Evolutionary conservation across 1,140 invertebrate genomes (phyloP), one percentile per base, ranked within the genome.

Genomic region (Mizuhopecten yessoensis): DNA sequence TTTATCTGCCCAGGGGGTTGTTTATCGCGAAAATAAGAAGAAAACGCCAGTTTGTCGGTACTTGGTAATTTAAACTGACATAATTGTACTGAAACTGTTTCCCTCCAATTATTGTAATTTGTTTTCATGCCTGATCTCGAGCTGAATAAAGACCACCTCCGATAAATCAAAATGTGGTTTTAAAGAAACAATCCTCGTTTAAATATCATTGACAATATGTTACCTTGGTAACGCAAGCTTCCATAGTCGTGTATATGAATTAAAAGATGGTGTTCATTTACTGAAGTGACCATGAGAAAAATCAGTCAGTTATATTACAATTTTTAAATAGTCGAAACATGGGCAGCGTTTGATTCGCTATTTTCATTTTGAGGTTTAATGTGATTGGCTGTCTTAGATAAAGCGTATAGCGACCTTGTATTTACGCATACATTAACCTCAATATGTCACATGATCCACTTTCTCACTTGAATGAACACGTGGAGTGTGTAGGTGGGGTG

Each of bases 391-490:
- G 57, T n/a, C n/a, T 57, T 23, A 57, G 15, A 57, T 57, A 20
- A 11, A 57, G 7, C 7, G 45, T 17, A 75, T 29, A 75, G 5
- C 29, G 23, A 75, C 23, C 20, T 75, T 75, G 57, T 75, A 75
- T 75, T 23, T 75, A 75, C 11, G 57, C 57, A 75, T 75, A 75
- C n/a, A 75, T 75, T 75, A 75, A 75, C 57, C 57, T 75, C 57
- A 75, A 75, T 75, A 75, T 75, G 57, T 75, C 57, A 75, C 57
- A 75, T 75, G 57, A 29, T 75, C 57, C n/a, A 75, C 29, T 75
- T n/a, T 57, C 29, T 75, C 57, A 75, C 57, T 75, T 75, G 23
- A 75, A 75, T 75, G 57, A 75, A 75, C 57, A 75, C 45, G 57
- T 75, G 45, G 13, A 57, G 45, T 57, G 57, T 75, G 57, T 75